Evolutionary conservation across 53 echinoderm and acorn worm species (phyloP), one percentile per base, ranked within the genome.

Genomic region (Zoroaster sp.): DNA sequence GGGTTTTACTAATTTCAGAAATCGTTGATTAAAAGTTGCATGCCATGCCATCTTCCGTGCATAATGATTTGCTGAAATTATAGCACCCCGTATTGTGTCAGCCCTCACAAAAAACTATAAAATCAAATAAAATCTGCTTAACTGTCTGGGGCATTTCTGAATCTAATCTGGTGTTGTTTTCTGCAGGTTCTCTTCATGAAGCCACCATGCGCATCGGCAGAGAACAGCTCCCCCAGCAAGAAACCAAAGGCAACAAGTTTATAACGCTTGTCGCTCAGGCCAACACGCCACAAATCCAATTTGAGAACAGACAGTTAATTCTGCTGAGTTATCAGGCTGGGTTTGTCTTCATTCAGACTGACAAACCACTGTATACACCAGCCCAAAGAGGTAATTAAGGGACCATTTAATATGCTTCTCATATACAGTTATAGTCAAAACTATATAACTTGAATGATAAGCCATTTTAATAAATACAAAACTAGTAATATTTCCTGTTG

Each of bases 271-370:
- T 79, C 4, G 89, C 72, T 13, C 53, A 17, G 25, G 37, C 80
- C 28, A 45, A 73, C 42, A 14, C 78, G 7, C 35, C 51, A 0
- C 12, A 69, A 18, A 37, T 70, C 33, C 35, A 43, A 28, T 87
- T 93, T 40, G 35, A 87, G 30, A 47, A 43, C 38, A 49, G 49
- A 37, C 80, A 90, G 21, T 37, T 47, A 3, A 74, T 93, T 47
- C 88, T 93, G 11, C 51, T 93, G 15, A 87, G 87, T 53, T 88
- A 37, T 42, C 35, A 75, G 52, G 45, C 77, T 41, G 93, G 93
- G 12, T 93, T 85, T 77, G 93, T 91, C 55, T 93, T 93, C 71
- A 88, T 93, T 11, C 93, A 93, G 93, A 93, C 93, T 1, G 93
- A 93, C 72, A 93, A 93, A 39, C 93, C 93, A 7, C 69, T 93